These are phyloP conservation scores for Riptortus pedestris DNA, from an alignment of 1,140 invertebrate species.

Conservation along the genomic window DNA sequence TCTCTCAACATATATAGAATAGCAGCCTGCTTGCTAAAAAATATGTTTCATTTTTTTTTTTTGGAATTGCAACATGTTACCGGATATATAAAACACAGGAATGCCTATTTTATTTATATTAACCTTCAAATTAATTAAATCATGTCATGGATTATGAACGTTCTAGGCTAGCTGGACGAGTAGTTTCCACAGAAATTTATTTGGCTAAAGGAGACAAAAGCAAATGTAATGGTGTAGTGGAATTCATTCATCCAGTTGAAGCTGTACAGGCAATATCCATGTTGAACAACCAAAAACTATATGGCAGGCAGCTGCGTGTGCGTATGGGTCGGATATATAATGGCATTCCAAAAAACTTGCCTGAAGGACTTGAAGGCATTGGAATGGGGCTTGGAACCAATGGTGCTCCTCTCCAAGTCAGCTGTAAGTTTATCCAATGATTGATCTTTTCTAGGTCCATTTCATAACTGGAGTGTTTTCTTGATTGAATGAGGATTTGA, in stretches of 20 bases:
- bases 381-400: slow-evolving; percentile 84
- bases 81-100: too few species aligned
- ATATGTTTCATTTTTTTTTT: too few species aligned
- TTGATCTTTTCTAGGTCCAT: too few species aligned
- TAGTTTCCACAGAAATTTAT: slow-evolving; percentile 78
- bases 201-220: slow-evolving; percentile 65
- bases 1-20: too few species aligned
- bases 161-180: slow-evolving; percentile 70
- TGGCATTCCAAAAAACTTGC: slow-evolving; percentile 55
- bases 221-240: slow-evolving; percentile 82
- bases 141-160: too few species aligned
- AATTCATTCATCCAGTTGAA: slow-evolving; percentile 96
- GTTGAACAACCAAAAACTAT: slow-evolving; percentile 91
- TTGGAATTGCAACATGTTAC: too few species aligned
- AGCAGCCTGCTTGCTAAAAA: too few species aligned
- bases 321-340: slow-evolving; percentile 67
- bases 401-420: slow-evolving; percentile 75
- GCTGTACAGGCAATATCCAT: slow-evolving; percentile 97
- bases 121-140: too few species aligned
- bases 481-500: too few species aligned
- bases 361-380: slow-evolving; percentile 78
- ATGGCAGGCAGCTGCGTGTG: slow-evolving; percentile 86
- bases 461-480: too few species aligned
- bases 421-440: too few species aligned
- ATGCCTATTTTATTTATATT: too few species aligned